Percentiles rank a stretch among this genome's conserved stretches.
Evolutionary conservation across 2,113 vertebrate genomes (phyloP).

Genomic region (Anoura caudifer): DNA sequence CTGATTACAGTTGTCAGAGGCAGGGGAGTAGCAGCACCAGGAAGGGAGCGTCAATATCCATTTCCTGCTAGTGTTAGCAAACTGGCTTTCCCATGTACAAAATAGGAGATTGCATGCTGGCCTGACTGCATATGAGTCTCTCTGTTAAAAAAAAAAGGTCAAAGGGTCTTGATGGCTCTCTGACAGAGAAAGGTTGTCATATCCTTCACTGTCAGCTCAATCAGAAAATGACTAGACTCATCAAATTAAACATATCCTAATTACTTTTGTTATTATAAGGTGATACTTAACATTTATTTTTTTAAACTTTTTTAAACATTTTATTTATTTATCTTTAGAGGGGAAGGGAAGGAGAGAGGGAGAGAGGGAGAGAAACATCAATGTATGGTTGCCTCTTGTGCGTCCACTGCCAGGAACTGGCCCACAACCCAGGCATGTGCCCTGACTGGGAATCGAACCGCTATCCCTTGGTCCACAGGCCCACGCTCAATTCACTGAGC

Average conservation of each 20-base stretch:
- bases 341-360: too few relatives aligned
- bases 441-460: too few relatives aligned
- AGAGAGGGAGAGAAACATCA: too few relatives aligned
- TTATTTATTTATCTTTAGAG: too few relatives aligned
- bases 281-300: background rate
- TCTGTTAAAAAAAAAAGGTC: background rate
- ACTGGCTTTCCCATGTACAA: background rate
- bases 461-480: too few relatives aligned
- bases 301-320: too few relatives aligned
- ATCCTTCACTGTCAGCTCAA: background rate
- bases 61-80: background rate
- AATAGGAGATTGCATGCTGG: background rate
- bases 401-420: too few relatives aligned
- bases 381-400: too few relatives aligned
- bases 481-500: too few relatives aligned
- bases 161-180: background rate
- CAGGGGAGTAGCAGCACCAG: background rate
- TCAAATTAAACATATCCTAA: background rate
- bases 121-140: background rate
- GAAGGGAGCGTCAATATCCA: background rate
- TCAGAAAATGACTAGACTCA: background rate
- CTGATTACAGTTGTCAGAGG: background rate
- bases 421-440: too few relatives aligned
- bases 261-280: conserved; percentile 8
- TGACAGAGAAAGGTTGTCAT: background rate